These are phyloP conservation scores for Aradophagus sp. DNA, from an alignment of 1,140 invertebrate species.

Conservation along the genomic window DNA sequence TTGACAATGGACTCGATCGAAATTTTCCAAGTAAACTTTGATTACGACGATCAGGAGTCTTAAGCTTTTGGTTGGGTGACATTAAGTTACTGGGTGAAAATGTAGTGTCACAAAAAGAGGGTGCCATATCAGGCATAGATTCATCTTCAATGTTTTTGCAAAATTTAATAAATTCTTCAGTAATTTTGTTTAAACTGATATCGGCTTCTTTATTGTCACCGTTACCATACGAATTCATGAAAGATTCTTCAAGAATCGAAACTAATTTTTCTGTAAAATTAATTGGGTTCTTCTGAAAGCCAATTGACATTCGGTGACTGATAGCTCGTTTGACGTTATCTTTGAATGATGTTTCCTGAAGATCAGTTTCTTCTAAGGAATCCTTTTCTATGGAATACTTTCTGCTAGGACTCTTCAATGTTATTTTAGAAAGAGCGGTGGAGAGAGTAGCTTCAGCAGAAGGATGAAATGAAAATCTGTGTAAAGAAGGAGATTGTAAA, in stretches of 20 bases:
- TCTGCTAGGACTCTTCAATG: neutral
- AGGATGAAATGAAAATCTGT: neutral
- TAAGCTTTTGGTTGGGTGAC: too few relatives aligned
- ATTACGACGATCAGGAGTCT: too few relatives aligned
- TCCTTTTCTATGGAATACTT: conserved; percentile 27
- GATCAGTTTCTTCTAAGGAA: conserved; percentile 24
- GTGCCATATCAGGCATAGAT: conserved; percentile 51
- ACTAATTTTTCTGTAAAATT: conserved; percentile 64
- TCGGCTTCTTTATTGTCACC: conserved; percentile 26
- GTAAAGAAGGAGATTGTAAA: neutral
- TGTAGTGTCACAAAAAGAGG: conserved; percentile 24
- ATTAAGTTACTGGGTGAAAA: conserved; percentile 15
- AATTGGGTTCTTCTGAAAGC: conserved; percentile 59
- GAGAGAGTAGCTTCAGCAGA: conserved; percentile 7
- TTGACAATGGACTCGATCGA: too few relatives aligned
- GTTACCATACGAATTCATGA: conserved; percentile 33
- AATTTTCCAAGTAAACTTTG: too few relatives aligned
- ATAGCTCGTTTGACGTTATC: conserved; percentile 33
- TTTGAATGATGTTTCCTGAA: conserved; percentile 27
- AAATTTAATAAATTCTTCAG: conserved; percentile 64
- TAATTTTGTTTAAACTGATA: conserved; percentile 62
- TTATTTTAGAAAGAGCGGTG: conserved; percentile 18
- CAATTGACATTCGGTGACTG: conserved; percentile 59
- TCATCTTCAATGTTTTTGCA: conserved; percentile 70
- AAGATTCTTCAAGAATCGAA: conserved; percentile 65